phyloP scores from a whole-genome alignment of 2,113 vertebrate genomes.

The Nesoenas mayeri region DNA sequence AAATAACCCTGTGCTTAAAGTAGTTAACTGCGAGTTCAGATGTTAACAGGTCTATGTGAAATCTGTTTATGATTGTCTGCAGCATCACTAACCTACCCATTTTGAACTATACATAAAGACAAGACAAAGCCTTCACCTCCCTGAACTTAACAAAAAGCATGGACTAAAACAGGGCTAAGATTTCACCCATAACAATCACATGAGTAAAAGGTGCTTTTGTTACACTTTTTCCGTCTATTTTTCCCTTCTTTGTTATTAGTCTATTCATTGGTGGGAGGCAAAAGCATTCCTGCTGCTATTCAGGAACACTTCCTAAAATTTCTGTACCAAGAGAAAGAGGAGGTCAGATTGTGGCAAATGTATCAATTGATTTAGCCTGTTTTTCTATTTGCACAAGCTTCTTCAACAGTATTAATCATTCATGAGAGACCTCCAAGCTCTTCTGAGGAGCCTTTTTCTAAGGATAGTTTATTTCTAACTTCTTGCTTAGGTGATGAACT shows the following conservation, averaged over 20 bases:
- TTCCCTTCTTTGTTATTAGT: constrained; percentile 4
- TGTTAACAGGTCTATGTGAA: neutral
- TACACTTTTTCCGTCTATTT: neutral
- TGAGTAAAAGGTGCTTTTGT: constrained; percentile 38
- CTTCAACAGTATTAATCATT: constrained; percentile 28
- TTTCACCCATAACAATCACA: neutral
- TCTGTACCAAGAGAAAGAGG: constrained; percentile 1
- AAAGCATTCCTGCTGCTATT: constrained; percentile 29
- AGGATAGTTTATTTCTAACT: neutral
- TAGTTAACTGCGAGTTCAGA: neutral
- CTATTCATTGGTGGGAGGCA: constrained; percentile 12
- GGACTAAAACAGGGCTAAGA: neutral
- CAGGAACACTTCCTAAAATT: constrained; percentile 44
- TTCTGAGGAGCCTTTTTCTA: constrained; percentile 8
- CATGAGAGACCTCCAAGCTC: neutral
- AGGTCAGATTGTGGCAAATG: neutral
- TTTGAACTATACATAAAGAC: neutral
- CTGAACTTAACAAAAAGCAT: neutral
- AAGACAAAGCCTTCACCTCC: neutral
- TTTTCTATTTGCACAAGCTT: neutral
- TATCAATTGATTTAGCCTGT: constrained; percentile 1
- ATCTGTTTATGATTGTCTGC: neutral
- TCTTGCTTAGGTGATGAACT: neutral
- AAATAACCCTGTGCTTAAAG: fast-evolving
- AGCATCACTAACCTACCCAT: neutral